phyloP scores from a whole-genome alignment of 2,797 vertebrate species.

The Leptodactylus fallax region DNA sequence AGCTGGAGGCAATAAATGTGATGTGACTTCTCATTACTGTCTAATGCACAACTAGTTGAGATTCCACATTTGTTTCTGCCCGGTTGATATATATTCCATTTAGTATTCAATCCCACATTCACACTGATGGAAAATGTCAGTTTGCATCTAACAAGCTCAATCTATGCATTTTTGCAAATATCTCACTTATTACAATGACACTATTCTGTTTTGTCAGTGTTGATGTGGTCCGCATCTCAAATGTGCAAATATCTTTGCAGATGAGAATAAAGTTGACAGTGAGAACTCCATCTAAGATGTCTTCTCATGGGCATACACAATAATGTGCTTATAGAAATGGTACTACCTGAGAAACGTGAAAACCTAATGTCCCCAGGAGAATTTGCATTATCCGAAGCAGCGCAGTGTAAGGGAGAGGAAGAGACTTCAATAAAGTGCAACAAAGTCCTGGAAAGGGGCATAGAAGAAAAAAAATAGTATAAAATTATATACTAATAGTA shows the following conservation, averaged over 20 bases:
- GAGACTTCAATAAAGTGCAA: background rate
- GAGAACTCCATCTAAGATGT: background rate
- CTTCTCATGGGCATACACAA: background rate
- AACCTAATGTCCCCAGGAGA: background rate
- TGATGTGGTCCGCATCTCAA: background rate
- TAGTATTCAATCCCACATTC: background rate
- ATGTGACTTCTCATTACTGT: too few relatives aligned
- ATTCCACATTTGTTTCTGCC: too few relatives aligned
- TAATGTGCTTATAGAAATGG: background rate
- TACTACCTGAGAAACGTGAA: background rate
- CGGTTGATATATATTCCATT: too few relatives aligned
- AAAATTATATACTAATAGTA: too few relatives aligned
- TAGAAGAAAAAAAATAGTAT: background rate
- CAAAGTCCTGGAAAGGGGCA: background rate
- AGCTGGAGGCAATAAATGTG: too few relatives aligned
- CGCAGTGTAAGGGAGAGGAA: background rate
- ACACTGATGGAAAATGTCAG: background rate
- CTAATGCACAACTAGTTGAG: too few relatives aligned
- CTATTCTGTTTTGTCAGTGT: background rate
- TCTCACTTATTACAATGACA: background rate
- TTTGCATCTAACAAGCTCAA: background rate
- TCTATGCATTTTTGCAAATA: background rate
- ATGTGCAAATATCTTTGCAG: background rate
- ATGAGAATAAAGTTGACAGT: background rate
- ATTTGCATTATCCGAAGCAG: background rate